Conservation (phyloP, 2,113 vertebrate species). For the Hassar affinis region DNA sequence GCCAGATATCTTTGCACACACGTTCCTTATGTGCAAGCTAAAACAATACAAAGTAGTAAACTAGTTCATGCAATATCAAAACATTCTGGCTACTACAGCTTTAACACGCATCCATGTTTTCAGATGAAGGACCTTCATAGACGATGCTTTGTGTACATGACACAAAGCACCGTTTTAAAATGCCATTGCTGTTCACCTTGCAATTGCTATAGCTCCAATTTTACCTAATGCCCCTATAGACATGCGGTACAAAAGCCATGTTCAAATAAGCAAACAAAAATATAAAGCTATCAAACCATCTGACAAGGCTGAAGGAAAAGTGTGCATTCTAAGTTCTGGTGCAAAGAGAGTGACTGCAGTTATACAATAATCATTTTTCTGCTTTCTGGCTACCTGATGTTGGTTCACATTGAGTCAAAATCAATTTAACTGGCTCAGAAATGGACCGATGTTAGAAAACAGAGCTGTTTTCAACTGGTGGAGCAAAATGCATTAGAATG, state of each 20-base stretch:
- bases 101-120: neutral
- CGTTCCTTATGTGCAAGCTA: neutral
- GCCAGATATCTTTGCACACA: neutral
- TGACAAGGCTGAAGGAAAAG: conserved; percentile 7
- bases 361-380: neutral
- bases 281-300: conserved; percentile 4
- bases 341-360: neutral
- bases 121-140: neutral
- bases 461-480: neutral
- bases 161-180: neutral
- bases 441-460: conserved; percentile 3
- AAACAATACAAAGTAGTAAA: neutral
- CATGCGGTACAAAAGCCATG: neutral
- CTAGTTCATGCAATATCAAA: neutral
- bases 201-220: neutral
- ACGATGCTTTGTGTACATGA: neutral
- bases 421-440: conserved; percentile 18
- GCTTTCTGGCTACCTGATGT: conserved; percentile 13
- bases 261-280: neutral
- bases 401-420: conserved; percentile 24
- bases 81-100: neutral
- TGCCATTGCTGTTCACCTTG: neutral
- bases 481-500: conserved; percentile 29
- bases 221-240: neutral
- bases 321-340: neutral